phyloP scores from a whole-genome alignment of 2,888 invertebrate genomes.

The Luperina nickerlii region DNA sequence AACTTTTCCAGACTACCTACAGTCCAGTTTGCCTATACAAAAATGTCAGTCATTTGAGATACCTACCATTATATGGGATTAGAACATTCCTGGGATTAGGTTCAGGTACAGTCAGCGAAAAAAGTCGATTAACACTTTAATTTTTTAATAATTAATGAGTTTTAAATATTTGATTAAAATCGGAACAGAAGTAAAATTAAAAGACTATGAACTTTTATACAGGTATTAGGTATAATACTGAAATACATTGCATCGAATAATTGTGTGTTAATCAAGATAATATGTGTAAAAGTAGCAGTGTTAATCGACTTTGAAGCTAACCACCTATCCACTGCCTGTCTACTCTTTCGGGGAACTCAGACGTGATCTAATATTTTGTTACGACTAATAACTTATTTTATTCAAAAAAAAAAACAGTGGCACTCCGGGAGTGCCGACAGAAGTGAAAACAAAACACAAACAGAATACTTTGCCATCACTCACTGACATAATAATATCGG shows the following conservation, averaged over 20 bases:
- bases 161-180: not conserved
- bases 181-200: not conserved
- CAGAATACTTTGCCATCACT: too few relatives aligned
- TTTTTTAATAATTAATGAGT: not conserved
- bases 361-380: too few relatives aligned
- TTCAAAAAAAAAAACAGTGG: not conserved
- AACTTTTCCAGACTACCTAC: not conserved
- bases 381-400: not conserved
- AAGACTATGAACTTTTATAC: not conserved
- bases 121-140: not conserved
- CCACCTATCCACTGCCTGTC: not conserved
- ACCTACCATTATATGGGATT: not conserved
- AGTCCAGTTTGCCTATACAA: not conserved
- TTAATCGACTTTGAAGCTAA: not conserved
- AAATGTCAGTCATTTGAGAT: not conserved
- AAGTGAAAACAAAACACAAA: too few relatives aligned
- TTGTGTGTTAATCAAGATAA: not conserved
- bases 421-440: too few relatives aligned
- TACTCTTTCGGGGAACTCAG: not conserved
- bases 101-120: not conserved
- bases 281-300: not conserved
- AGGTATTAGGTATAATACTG: not conserved
- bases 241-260: not conserved
- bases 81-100: too few relatives aligned
- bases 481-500: too few relatives aligned